Conservation (phyloP, 1,140 invertebrate species). For the Anoplolepis gracilipes region DNA sequence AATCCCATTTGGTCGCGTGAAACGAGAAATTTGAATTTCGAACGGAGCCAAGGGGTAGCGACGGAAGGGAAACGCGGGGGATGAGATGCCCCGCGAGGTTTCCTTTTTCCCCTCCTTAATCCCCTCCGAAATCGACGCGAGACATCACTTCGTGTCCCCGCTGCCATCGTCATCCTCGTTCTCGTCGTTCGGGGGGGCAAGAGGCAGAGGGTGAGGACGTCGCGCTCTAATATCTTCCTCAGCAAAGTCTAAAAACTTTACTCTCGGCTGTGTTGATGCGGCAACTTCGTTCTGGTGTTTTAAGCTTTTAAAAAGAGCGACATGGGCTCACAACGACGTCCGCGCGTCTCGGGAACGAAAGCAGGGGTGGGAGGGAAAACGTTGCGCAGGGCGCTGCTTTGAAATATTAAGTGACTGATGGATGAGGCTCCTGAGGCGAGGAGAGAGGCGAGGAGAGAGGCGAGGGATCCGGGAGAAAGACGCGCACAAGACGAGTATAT, state of each 20-base stretch:
- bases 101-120: constrained; percentile 30
- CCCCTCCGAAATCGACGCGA: constrained; percentile 70
- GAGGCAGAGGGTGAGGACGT: not conserved
- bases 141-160: constrained; percentile 49
- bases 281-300: constrained; percentile 76
- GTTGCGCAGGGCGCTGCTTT: constrained; percentile 76
- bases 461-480: constrained; percentile 17
- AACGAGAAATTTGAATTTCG: constrained; percentile 75
- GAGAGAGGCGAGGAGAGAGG: constrained; percentile 72
- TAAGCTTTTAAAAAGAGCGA: constrained; percentile 84
- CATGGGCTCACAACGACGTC: constrained; percentile 19
- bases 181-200: not conserved
- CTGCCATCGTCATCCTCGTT: not conserved
- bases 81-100: constrained; percentile 66
- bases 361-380: constrained; percentile 55
- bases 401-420: constrained; percentile 86
- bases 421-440: constrained; percentile 81
- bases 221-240: constrained; percentile 79
- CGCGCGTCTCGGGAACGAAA: constrained; percentile 42
- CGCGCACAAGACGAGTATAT: constrained; percentile 43
- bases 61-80: not conserved
- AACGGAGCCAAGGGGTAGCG: not conserved
- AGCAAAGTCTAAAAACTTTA: constrained; percentile 81
- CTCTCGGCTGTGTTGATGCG: constrained; percentile 74
- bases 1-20: constrained; percentile 73